phyloP scores from a whole-genome alignment of 2,113 vertebrate species.

The Hemichromis elongatus region DNA sequence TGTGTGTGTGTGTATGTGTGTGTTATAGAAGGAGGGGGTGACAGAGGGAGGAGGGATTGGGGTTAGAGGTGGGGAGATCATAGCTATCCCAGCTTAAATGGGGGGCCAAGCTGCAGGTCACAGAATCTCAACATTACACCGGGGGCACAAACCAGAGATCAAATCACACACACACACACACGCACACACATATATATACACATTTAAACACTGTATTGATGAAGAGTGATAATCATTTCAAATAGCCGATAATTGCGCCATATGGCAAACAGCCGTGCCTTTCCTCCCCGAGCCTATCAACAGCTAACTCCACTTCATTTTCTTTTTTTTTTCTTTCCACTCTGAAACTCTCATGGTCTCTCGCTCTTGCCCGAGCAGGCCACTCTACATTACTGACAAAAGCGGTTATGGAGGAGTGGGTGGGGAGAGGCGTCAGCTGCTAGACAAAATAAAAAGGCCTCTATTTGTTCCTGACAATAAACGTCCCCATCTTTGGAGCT shows the following conservation, averaged over 20 bases:
- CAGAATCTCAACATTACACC: constrained; percentile 68
- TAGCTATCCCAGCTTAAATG: constrained; percentile 69
- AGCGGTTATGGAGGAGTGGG: constrained; percentile 55
- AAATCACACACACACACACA: not conserved
- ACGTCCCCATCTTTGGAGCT: constrained; percentile 53
- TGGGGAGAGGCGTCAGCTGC: constrained; percentile 65
- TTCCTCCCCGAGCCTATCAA: not conserved
- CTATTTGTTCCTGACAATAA: constrained; percentile 67
- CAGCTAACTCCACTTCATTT: constrained; percentile 9
- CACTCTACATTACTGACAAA: constrained; percentile 56
- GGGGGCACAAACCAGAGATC: constrained; percentile 45
- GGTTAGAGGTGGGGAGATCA: constrained; percentile 59
- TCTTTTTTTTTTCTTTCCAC: not conserved
- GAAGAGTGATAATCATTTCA: constrained; percentile 59
- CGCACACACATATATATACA: not conserved
- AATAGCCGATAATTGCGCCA: constrained; percentile 65
- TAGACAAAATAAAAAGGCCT: constrained; percentile 69
- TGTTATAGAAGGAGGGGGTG: not conserved
- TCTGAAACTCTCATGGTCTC: constrained; percentile 38
- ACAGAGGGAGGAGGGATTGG: not conserved
- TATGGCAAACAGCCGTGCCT: constrained; percentile 57
- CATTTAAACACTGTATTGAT: constrained; percentile 39
- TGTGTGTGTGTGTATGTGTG: not conserved
- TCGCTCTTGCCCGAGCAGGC: constrained; percentile 23
- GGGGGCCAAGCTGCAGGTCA: constrained; percentile 67